Base-by-base conservation (phyloP, 2,888 invertebrate genomes). In the Alviniconcha strummeri region DNA sequence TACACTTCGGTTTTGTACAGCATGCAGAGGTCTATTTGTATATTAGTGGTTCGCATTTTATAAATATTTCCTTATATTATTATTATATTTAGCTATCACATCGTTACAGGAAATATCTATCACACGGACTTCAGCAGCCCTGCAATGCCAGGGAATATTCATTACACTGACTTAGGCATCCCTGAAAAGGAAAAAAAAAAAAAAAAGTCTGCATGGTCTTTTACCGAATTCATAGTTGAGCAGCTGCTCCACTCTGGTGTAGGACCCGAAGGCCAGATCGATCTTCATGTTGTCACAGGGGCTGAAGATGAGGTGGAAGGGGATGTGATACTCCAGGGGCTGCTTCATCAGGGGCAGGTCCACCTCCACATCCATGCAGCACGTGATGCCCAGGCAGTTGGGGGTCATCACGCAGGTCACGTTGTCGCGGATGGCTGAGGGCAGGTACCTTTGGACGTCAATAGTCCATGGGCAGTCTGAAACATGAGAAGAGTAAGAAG, bases 171-270 rank as follows among this genome's bases (percentile, higher is more conserved):
- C 36, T 36, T 36, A 36, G 3, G 36, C 36, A 36, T 0, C 36
- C 36, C 36, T 36, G 36, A 36, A 36, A 64, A 64, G 4, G 3
- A 36, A 36, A 36, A 0, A 3, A 36, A 36, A 36, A 36, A 36
- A 36, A 36, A 36, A 0, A 1, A 36, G 36, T 36, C 36, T 36
- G 36, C 36, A 36, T 36, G 36, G 3, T 36, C 0, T 1, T 36
- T 36, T 36, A 86, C 87, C 87, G 84, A 87, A 87, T 8, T 85
- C 82, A 67, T 87, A 87, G 36, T 85, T 80, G 17, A 87, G 57
- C 64, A 87, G 84, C 17, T 85, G 75, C 67, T 86, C 79, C 17
- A 60, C 84, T 15, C 72, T 84, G 64, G 67, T n/a, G 36, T 84
- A 80, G 13, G 82, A 85, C 55, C 88, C 87, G 36, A 88, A 84